Conservation (phyloP, 2,888 invertebrate genomes). For the Eremobia ochroleuca region DNA sequence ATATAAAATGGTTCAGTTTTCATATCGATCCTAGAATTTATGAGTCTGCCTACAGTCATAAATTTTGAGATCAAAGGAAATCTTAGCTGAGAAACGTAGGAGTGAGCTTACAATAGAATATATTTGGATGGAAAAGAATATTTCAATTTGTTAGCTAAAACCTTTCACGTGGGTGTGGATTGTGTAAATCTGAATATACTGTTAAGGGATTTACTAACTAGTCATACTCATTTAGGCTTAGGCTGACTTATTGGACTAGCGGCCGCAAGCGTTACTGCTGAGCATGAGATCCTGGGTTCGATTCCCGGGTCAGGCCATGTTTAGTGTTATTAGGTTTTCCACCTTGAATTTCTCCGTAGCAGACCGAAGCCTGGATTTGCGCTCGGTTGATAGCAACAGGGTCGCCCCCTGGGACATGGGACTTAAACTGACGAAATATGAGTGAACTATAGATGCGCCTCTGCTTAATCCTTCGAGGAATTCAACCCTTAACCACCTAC, state of each 20-base stretch:
- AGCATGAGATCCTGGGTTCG: background rate
- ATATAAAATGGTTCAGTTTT: slow-evolving; percentile 31
- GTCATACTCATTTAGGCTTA: background rate
- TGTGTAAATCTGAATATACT: background rate
- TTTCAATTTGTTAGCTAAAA: slow-evolving; percentile 16
- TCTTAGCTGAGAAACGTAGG: slow-evolving; percentile 18
- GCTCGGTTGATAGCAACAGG: no score
- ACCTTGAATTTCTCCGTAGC: no score
- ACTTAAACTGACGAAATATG: no score
- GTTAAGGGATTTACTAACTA: background rate
- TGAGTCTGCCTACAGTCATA: slow-evolving; percentile 49
- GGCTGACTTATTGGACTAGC: no score
- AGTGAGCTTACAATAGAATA: slow-evolving; percentile 42
- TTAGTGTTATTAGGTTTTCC: no score
- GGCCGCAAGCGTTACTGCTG: background rate
- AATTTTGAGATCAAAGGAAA: slow-evolving; percentile 53
- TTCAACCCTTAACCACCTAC: no score
- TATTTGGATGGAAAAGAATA: slow-evolving; percentile 9
- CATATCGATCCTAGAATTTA: slow-evolving; percentile 52
- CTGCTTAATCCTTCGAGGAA: no score
- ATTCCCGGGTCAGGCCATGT: background rate
- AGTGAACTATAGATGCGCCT: no score
- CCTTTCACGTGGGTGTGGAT: background rate
- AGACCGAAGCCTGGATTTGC: no score
- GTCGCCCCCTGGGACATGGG: no score